phyloP scores from a whole-genome alignment of 2,797 vertebrate species.

The Syngnathus rostellatus region DNA sequence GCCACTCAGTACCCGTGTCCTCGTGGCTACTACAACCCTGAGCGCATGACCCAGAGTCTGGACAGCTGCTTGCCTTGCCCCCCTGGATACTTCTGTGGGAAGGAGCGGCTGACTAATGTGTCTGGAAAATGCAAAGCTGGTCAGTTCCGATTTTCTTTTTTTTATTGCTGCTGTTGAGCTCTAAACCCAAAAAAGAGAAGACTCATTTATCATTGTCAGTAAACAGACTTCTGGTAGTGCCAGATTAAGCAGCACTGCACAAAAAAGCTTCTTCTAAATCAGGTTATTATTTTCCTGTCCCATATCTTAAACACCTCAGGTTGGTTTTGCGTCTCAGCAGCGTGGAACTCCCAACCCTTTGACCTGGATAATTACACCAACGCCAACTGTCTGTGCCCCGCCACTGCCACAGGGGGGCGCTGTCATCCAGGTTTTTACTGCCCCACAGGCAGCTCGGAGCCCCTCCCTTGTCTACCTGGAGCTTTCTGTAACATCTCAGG shows the following conservation, averaged over 20 bases:
- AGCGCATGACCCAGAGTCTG: conserved; percentile 84
- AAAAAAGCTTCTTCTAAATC: not conserved
- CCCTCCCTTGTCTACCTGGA: conserved; percentile 74
- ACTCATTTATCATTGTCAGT: conserved; percentile 25
- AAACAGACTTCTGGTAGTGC: conserved; percentile 17
- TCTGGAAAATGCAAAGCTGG: conserved; percentile 87
- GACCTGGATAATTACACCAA: conserved; percentile 94
- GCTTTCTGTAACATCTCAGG: conserved; percentile 81
- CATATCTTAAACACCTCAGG: conserved; percentile 56
- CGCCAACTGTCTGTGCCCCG: conserved; percentile 88
- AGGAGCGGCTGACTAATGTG: conserved; percentile 77
- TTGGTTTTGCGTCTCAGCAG: conserved; percentile 91
- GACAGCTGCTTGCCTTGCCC: conserved; percentile 93
- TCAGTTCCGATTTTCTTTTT: conserved; percentile 56
- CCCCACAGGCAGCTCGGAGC: conserved; percentile 79
- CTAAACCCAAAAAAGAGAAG: conserved; percentile 11
- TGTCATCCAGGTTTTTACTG: conserved; percentile 83
- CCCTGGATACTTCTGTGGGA: conserved; percentile 84
- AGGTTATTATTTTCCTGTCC: not conserved
- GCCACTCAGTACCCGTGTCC: conserved; percentile 87
- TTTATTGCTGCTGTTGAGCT: conserved; percentile 23
- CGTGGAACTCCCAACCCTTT: conserved; percentile 87
- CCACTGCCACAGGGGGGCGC: conserved; percentile 85
- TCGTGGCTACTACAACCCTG: conserved; percentile 92
- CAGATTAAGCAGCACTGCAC: not conserved